These are phyloP conservation scores for Campylomormyrus numenius DNA, from an alignment of 2,113 vertebrate species.

Conservation along the genomic window DNA sequence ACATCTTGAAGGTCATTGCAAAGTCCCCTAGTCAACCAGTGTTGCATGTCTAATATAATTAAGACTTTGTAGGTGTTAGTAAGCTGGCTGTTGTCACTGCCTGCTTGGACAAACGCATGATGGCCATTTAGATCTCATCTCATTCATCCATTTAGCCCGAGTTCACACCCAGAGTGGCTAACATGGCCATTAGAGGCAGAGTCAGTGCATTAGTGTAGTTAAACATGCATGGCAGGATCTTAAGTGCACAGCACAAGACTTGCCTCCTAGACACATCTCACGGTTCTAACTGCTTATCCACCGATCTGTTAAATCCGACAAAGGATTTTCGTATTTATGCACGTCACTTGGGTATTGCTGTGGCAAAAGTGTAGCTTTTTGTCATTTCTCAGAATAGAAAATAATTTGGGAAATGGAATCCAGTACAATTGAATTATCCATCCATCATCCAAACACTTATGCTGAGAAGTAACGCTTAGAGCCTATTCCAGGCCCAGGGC, in stretches of 20 bases:
- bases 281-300: not conserved
- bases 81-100: not conserved
- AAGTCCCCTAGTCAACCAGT: not conserved
- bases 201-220: not conserved
- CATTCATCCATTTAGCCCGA: not conserved
- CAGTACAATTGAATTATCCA: not conserved
- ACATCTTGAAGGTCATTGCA: not conserved
- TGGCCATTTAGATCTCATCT: not conserved
- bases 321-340: not conserved
- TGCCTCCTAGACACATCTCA: not conserved
- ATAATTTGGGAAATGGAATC: not conserved
- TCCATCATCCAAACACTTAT: not conserved
- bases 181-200: not conserved
- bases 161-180: not conserved
- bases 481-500: not conserved
- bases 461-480: not conserved
- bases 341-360: not conserved
- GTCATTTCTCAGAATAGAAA: not conserved
- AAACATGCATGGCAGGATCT: not conserved
- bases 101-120: not conserved
- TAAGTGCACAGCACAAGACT: not conserved
- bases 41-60: not conserved
- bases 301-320: not conserved
- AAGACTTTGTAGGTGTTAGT: not conserved
- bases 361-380: not conserved